phyloP scores from a whole-genome alignment of 1,140 invertebrate genomes.

The Dufourea novaeangliae region DNA sequence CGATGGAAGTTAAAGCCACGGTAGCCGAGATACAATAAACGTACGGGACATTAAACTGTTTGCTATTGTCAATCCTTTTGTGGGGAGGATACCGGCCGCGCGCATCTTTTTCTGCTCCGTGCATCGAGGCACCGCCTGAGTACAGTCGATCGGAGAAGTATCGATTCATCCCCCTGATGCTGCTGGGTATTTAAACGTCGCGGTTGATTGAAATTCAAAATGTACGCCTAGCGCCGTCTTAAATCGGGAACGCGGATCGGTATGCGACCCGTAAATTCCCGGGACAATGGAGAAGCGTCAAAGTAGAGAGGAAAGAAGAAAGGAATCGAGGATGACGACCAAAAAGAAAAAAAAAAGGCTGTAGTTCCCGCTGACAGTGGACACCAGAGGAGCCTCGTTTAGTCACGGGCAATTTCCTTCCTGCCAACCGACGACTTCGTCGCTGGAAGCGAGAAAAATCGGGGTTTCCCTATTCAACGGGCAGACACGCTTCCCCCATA shows the following conservation, averaged over 20 bases:
- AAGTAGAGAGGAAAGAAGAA: slow-evolving; percentile 9
- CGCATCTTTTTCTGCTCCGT: slow-evolving; percentile 2
- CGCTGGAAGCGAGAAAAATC: slow-evolving; percentile 61
- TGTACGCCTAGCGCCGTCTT: not conserved
- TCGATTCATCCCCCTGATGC: too few species aligned
- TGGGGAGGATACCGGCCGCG: slow-evolving; percentile 48
- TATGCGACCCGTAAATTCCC: not conserved
- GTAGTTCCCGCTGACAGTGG: slow-evolving; percentile 15
- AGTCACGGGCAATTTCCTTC: slow-evolving; percentile 55
- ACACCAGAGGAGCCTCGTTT: slow-evolving; percentile 46
- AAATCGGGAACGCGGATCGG: slow-evolving; percentile 5
- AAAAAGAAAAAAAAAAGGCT: not conserved
- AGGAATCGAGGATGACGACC: not conserved
- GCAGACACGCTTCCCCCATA: slow-evolving; percentile 58
- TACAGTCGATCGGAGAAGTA: slow-evolving; percentile 43
- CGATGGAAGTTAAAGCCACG: slow-evolving; percentile 69
- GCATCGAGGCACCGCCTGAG: not conserved
- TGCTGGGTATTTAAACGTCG: too few species aligned
- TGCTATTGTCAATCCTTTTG: slow-evolving; percentile 78
- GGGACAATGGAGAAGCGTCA: slow-evolving; percentile 16
- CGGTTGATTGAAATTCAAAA: not conserved
- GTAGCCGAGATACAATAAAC: slow-evolving; percentile 78
- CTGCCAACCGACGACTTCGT: not conserved
- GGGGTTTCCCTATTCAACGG: slow-evolving; percentile 47
- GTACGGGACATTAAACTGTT: slow-evolving; percentile 80